phyloP scores from a whole-genome alignment of 2,113 vertebrate species.

The Smithornis capensis region DNA sequence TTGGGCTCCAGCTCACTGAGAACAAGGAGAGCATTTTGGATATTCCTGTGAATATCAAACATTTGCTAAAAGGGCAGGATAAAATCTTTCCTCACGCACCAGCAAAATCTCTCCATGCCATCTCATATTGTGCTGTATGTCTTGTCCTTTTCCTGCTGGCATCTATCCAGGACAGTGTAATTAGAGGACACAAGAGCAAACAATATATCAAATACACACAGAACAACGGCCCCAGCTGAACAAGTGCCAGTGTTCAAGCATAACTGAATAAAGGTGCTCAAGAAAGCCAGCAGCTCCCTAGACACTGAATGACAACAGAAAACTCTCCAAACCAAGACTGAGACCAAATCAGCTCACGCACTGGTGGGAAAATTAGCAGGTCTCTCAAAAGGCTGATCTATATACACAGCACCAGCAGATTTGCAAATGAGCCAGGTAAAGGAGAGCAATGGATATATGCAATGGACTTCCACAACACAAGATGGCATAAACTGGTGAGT shows the following conservation, averaged over 20 bases:
- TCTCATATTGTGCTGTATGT: background rate
- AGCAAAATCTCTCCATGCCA: background rate
- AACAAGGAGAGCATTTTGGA: background rate
- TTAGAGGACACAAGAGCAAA: constrained; percentile 22
- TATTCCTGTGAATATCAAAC: background rate
- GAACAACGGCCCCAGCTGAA: background rate
- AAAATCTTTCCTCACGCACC: background rate
- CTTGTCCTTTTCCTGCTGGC: constrained; percentile 31
- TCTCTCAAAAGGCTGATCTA: background rate
- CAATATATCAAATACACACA: background rate
- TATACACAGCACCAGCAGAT: background rate
- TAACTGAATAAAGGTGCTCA: background rate
- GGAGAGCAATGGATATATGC: background rate
- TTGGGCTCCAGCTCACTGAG: background rate
- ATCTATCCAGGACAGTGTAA: background rate
- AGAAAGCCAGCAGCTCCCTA: background rate
- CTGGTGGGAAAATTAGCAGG: background rate
- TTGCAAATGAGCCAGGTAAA: background rate
- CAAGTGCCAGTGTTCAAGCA: background rate
- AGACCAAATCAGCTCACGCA: background rate
- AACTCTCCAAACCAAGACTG: background rate
- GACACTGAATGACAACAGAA: background rate
- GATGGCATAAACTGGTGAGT: background rate
- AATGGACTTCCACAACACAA: background rate
- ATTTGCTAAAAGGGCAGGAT: background rate